Base-by-base conservation (phyloP, 2,113 vertebrate genomes). In the Etheostoma cragini region DNA sequence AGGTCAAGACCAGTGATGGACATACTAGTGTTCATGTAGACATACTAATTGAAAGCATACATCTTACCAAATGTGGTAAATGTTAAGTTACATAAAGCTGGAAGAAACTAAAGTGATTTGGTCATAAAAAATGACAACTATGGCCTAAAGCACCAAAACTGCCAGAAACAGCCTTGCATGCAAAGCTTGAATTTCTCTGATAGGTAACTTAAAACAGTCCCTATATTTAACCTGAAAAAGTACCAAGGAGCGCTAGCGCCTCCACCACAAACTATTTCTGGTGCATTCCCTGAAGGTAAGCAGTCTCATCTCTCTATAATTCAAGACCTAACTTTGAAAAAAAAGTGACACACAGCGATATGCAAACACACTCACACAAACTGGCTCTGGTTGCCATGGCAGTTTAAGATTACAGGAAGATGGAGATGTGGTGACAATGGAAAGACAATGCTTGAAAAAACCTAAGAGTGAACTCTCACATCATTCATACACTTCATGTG, bases 231-330 rank as follows among this genome's bases (percentile, higher is more conserved):
- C 76, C 58, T 70, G 33, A 73, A 77, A 79, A 53, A 80, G 64
- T 45, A 56, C 46, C 13, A 73, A 30, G 42, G 52, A 70, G 72
- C 61, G 77, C 70, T 15, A 54, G 66, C 85, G 46, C 77, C 80
- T 74, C 74, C 22, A 46, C 76, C 22, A 46, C 53, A 83, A 72
- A 86, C 76, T 83, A 81, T 90, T 86, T 83, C 67, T 74, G 77
- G 66, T 45, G 26, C 66, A n/a, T 72, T 79, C 80, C 85, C 80
- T 57, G 47, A 80, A 77, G 76, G 78, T 77, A 71, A 70, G 56
- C 76, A 83, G 84, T 58, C 71, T 76, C 54, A 13, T 72, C 53
- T 61, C 60, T 90, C 54, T 72, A 90, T 88, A 88, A 91, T 91
- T 90, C 67, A 88, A 84, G 71, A 72, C 45, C 72, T 21, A 35